These are phyloP conservation scores for Achatina immaculata DNA, from an alignment of 1,140 invertebrate genomes.

Conservation along the genomic window DNA sequence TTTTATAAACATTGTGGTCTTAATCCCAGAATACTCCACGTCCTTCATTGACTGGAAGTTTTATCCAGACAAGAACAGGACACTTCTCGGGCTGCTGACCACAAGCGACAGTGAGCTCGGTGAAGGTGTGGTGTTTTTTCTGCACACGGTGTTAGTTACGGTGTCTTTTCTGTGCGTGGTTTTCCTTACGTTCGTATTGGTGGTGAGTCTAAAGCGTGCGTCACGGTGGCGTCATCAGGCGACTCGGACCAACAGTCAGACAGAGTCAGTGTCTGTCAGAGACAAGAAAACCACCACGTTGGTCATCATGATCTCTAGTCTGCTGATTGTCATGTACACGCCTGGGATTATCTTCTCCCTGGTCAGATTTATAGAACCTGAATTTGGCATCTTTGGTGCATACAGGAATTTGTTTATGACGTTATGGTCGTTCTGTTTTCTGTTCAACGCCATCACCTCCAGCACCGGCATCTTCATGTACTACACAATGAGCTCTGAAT, in stretches of 20 bases:
- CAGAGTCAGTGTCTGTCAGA: neutral
- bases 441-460: slow-evolving; percentile 14
- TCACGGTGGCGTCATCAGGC: slow-evolving; percentile 4
- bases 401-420: slow-evolving; percentile 12
- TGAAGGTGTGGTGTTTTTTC: slow-evolving; percentile 12
- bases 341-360: neutral
- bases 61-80: slow-evolving; percentile 17
- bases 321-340: slow-evolving; percentile 14
- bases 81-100: neutral
- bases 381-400: slow-evolving; percentile 6
- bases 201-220: neutral
- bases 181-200: neutral
- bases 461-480: slow-evolving; percentile 28
- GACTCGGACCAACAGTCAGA: neutral
- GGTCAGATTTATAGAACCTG: neutral
- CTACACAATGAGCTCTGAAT: slow-evolving; percentile 30
- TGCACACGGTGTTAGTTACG: neutral
- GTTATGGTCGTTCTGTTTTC: slow-evolving; percentile 14
- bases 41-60: slow-evolving; percentile 14
- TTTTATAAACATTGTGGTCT: neutral
- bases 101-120: neutral
- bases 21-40: neutral
- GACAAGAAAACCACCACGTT: slow-evolving; percentile 13
- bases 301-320: slow-evolving; percentile 15
- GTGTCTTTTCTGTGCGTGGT: neutral